Base-by-base conservation (phyloP, 92 coral and sea anemone genomes). In the Micromussa lordhowensis region DNA sequence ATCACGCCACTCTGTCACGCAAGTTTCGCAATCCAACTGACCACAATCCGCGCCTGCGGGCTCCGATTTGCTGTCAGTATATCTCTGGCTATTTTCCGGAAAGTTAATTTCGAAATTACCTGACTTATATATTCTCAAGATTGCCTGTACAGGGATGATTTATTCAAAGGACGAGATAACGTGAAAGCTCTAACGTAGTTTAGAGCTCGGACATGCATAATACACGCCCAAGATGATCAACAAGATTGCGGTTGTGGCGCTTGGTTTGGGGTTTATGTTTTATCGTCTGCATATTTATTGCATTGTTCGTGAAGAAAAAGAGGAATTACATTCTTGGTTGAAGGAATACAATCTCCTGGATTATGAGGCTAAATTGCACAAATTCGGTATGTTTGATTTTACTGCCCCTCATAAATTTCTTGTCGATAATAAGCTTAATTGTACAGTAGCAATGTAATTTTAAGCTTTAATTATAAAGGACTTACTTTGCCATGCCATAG, bases 271-370 rank as follows among this genome's bases (percentile, higher is more conserved):
- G 68, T 79, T 95, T 30, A 79, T 95, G 40, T 92, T 91, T 88
- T 88, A 93, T 76, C 93, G 91, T 63, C 53, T 93, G 31, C 90
- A 92, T 40, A 77, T 95, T 70, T 93, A 91, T 75, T 79, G 83
- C 75, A 76, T 85, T 21, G 87, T 84, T 64, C 84, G 88, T 61
- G 82, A 87, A 55, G 90, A 93, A 63, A 92, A 89, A 66, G 84
- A 88, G 22, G 88, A 87, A 7, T 83, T 96, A 1, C 96, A 90
- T 63, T 90, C 64, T 24, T 97, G 96, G 94, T 81, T 97, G 71
- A 78, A 79, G 77, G 91, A 94, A 44, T 90, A 97, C 86, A 92
- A 78, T 38, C 89, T 97, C 19, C 87, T 82, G 51, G 91, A 91
- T 38, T 95, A 88, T 66, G 93, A 81, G 34, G 87, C 83, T 26